Conservation (phyloP, 1,140 invertebrate species). For the Diorhabda elongata region DNA sequence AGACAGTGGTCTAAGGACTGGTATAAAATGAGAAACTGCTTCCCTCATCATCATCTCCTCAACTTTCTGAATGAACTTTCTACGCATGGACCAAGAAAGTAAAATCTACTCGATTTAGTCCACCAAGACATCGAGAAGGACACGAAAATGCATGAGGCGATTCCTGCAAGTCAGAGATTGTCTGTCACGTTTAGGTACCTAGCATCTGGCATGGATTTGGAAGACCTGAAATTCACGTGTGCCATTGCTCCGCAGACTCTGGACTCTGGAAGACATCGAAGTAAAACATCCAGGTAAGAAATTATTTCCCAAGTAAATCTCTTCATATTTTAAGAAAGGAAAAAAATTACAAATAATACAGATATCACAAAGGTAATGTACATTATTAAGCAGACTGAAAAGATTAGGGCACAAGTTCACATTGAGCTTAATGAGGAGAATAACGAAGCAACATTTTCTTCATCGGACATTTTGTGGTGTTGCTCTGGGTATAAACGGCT, state of each 20-base stretch:
- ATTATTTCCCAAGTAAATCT: background rate
- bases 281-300: background rate
- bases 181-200: conserved; percentile 35
- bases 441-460: background rate
- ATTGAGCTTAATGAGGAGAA: conserved; percentile 5
- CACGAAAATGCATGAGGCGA: conserved; percentile 35
- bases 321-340: background rate
- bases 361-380: too few species aligned
- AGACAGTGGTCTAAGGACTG: conserved; percentile 20
- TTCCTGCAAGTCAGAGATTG: conserved; percentile 29
- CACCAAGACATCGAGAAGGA: conserved; percentile 32
- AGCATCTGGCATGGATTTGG: conserved; percentile 24
- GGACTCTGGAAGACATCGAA: conserved; percentile 13
- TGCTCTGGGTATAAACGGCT: background rate
- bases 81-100: conserved; percentile 17
- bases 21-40: conserved; percentile 21
- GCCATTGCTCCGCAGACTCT: conserved; percentile 18
- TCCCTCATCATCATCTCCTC: conserved; percentile 19
- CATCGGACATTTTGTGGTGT: background rate
- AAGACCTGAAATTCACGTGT: too few species aligned
- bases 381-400: too few species aligned
- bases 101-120: conserved; percentile 26
- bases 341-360: background rate
- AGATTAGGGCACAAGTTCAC: too few species aligned
- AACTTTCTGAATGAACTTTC: conserved; percentile 20